Evolutionary conservation across 1,140 invertebrate species (phyloP).

Genomic region (Paraescarpia echinospica): DNA sequence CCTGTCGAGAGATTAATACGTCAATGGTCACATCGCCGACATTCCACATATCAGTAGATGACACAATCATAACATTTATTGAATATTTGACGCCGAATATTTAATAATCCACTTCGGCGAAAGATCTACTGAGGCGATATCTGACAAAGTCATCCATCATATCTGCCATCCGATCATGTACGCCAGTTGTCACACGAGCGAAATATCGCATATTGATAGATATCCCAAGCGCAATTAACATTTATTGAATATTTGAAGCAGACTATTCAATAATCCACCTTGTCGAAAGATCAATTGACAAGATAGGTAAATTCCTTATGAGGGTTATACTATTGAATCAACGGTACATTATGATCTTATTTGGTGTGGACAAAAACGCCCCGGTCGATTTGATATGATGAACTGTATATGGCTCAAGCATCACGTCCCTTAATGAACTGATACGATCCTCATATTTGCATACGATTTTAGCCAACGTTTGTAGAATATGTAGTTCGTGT

Average conservation of each 20-base stretch:
- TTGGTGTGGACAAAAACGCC: background rate
- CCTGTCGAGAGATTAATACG: too few species aligned
- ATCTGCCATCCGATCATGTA: too few species aligned
- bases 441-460: background rate
- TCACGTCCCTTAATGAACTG: background rate
- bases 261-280: background rate
- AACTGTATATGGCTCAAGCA: background rate
- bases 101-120: background rate
- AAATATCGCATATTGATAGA: too few species aligned
- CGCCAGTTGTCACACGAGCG: too few species aligned
- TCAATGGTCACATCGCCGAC: too few species aligned
- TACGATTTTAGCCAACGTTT: background rate
- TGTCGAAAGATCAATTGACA: background rate
- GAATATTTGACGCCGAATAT: background rate
- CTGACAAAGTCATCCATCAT: too few species aligned
- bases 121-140: background rate
- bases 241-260: background rate
- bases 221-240: background rate
- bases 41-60: too few species aligned
- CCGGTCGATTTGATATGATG: background rate
- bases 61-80: background rate
- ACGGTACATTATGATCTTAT: background rate
- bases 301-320: background rate
- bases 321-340: background rate
- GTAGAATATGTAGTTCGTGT: background rate